Evolutionary conservation across 2,797 vertebrate genomes (phyloP).

Genomic region (Pteronotus mesoamericanus): DNA sequence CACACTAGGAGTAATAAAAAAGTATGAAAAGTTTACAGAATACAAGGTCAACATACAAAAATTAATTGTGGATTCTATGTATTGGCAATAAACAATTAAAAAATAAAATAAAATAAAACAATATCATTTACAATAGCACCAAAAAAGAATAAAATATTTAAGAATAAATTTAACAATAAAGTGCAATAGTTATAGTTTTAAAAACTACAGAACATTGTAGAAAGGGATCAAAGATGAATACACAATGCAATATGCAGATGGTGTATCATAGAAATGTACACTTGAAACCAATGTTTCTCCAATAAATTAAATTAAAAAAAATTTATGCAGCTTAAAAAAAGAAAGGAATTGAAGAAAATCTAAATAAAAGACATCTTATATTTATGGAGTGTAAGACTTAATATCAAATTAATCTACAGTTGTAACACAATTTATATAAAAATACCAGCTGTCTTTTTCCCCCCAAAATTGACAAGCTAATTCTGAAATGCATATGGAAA

Average conservation of each 20-base stretch:
- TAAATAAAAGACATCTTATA: background rate
- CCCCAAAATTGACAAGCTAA: background rate
- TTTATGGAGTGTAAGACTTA: background rate
- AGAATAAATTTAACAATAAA: background rate
- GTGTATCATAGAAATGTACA: background rate
- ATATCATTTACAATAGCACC: background rate
- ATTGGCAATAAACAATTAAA: background rate
- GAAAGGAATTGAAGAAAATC: background rate
- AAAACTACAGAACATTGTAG: background rate
- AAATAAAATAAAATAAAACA: background rate
- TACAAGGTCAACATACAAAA: background rate
- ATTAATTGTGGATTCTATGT: background rate
- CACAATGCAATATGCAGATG: background rate
- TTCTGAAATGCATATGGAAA: background rate
- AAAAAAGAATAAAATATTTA: background rate
- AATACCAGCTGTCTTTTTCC: background rate
- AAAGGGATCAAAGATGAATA: background rate
- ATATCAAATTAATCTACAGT: constrained; percentile 23
- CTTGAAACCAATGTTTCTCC: background rate
- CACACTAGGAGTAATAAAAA: background rate
- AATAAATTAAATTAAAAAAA: background rate
- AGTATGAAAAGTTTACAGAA: background rate
- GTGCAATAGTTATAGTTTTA: background rate
- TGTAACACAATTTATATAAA: constrained; percentile 25
- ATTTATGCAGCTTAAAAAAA: background rate